Evolutionary conservation across 2,113 vertebrate genomes (phyloP), one percentile per base, ranked within the genome.

Genomic region (Gasterosteus nipponicus): DNA sequence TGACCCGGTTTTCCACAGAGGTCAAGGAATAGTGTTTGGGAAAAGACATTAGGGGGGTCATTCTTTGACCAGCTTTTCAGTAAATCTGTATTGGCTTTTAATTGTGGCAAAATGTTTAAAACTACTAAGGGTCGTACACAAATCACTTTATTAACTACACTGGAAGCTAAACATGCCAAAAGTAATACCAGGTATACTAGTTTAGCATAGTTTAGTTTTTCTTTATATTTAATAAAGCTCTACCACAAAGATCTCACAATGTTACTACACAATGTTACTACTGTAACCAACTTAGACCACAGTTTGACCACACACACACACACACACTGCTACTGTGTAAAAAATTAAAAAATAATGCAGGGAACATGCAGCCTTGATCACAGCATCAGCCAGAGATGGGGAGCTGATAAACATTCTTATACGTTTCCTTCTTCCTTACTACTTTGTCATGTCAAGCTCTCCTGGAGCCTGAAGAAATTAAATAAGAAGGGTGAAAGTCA

Each of bases 321-420:
- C 12, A 63, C 53, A 73, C 69, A 80, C 60, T 29, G 41, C 70
- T 75, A 69, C 76, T 42, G 19, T 77, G 71, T 71, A 74, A 81
- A 77, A 81, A 85, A 83, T 70, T 57, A 54, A 81, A 63, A 74
- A 87, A 89, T 87, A 89, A 87, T 87, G 84, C 64, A 90, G 65
- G 47, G 51, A 46, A 72, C 74, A 73, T 54, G 69, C 65, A 77
- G 65, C 74, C 77, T 78, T 78, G 80, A 87, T 87, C 81, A 67
- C 26, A 62, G 41, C 68, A 74, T 59, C 73, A 82, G 77, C 73
- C 66, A 76, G 66, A 65, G 78, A 73, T 78, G 80, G 54, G 56
- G 42, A 67, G 75, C 79, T 83, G 65, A 87, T 86, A 86, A 81
- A 86, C 81, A 82, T 68, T 77, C 74, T 72, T 72, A 77, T 53